Base-by-base conservation (phyloP, 1,140 invertebrate species). In the Hirudo medicinalis region DNA sequence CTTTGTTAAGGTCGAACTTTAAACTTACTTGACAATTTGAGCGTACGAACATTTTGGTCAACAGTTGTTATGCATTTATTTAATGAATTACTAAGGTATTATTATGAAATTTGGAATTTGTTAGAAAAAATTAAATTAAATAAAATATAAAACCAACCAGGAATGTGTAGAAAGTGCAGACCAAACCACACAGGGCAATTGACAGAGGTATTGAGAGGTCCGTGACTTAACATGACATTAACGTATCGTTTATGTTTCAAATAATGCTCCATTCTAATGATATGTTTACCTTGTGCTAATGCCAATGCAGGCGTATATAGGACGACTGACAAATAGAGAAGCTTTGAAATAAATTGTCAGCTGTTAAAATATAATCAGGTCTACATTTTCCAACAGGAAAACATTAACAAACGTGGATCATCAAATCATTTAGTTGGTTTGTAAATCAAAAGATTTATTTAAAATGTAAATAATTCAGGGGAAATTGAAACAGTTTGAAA, bases 121-220 rank as follows among this genome's bases (percentile, higher is more conserved):
- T 63, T 63, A 2, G 1, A 19, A 25, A n/a, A n/a, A n/a, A n/a
- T n/a, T n/a, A n/a, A 63, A 15, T n/a, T 11, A 19, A 63, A 13
- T 4, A 63, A 32, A 13, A 25, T 11, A 15, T 32, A n/a, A 25
- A 60, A 87, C 87, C 86, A 84, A 90, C 89, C 77, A 90, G 84
- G 15, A 88, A 87, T 0, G 89, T 89, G 77, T 91, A 91, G 78
- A 91, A 88, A 8, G 88, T 89, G 77, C 90, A 91, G 5, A 89
- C 87, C 0, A 88, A 79, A 74, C 92, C 90, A n/a, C 67, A 69
- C 4, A 32, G n/a, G 2, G 32, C 22, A 22, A 69, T 69, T 29
- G 93, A 87, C 15, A 87, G 84, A 63, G 92, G 77, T 71, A 94
- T 90, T 54, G 86, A 85, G 40, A 91, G 79, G 20, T 88, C 88